Conservation (phyloP, 2,113 vertebrate genomes). For the Lepisosteus oculatus region DNA sequence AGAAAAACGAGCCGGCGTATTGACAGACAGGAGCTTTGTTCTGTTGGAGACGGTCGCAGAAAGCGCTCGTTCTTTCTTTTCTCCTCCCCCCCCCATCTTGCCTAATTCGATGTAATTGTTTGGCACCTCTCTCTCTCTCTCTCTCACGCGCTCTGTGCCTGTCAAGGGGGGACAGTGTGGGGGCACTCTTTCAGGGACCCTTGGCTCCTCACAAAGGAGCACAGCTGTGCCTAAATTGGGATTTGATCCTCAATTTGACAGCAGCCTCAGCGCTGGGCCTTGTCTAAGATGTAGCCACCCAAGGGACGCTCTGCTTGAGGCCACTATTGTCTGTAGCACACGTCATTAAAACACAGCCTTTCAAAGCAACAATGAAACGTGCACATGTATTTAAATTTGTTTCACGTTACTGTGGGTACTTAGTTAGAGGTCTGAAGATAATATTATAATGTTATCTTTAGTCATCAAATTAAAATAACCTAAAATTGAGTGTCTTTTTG, state of each 20-base stretch:
- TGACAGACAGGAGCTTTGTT: slow-evolving; percentile 25
- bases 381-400: too few relatives aligned
- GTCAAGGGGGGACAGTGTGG: not conserved
- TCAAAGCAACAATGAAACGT: too few relatives aligned
- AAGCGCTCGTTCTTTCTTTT: slow-evolving; percentile 1
- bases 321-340: too few relatives aligned
- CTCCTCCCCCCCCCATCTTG: not conserved
- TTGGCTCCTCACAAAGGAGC: not conserved
- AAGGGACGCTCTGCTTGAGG: not conserved
- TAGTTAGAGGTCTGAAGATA: too few relatives aligned
- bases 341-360: too few relatives aligned
- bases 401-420: too few relatives aligned
- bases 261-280: not conserved
- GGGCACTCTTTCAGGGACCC: not conserved
- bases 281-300: not conserved
- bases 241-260: not conserved
- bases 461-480: too few relatives aligned
- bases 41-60: not conserved
- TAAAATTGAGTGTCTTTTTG: too few relatives aligned
- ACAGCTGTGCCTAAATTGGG: not conserved
- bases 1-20: slow-evolving; percentile 13
- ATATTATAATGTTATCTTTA: too few relatives aligned
- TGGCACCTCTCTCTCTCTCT: slow-evolving; percentile 1
- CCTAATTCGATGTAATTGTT: slow-evolving; percentile 18
- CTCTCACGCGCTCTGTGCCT: not conserved